Base-by-base conservation (phyloP, 2,888 invertebrate genomes). In the Flexamia atlantica region DNA sequence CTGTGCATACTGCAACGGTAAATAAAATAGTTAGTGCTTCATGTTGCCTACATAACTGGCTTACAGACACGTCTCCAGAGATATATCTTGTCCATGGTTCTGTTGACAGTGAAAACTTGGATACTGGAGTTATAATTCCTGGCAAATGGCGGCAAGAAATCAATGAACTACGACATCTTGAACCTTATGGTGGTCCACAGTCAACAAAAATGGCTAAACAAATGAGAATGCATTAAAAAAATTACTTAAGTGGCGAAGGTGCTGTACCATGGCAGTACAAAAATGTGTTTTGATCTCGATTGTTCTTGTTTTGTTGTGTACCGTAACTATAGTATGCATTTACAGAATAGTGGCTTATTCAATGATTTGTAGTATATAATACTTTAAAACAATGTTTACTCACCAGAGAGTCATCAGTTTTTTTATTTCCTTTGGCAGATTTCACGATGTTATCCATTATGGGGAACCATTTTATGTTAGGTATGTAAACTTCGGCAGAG, bases 391-490 rank as follows among this genome's bases (percentile, higher is more conserved):
- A 76, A 76, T 76, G 25, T 72, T 28, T 50, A 76, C 76, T 76
- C 20, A 76, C 76, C 76, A 76, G 3, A 70, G 23, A 28, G 30
- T 30, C 28, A 40, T 32, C 23, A 42, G 46, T 40, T 46, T 76
- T 40, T 46, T 3, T 23, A 23, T 80, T 25, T 72, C 57, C 72
- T 72, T 82, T 84, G 60, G 50, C n/a, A 74, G 46, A 50, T 84
- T 84, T 84, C 81, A 84, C 50, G 25, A 84, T 53, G 40, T 42
- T 64, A 70, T 82, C 84, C 84, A 84, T 82, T 40, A 84, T 64
- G 50, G 64, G 64, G 36, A 84, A 84, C 82, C 84, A 84, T 82
- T 82, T 82, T 36, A 84, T 42, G 25, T 30, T 74, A 81, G 84
- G 84, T 70, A 84, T 74, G 53, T 82, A 84, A 32, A 84, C 23